Percentiles rank a stretch among this genome's conserved stretches.
phyloP scores from a whole-genome alignment of 1,140 invertebrate species.

The Tribolium madens region DNA sequence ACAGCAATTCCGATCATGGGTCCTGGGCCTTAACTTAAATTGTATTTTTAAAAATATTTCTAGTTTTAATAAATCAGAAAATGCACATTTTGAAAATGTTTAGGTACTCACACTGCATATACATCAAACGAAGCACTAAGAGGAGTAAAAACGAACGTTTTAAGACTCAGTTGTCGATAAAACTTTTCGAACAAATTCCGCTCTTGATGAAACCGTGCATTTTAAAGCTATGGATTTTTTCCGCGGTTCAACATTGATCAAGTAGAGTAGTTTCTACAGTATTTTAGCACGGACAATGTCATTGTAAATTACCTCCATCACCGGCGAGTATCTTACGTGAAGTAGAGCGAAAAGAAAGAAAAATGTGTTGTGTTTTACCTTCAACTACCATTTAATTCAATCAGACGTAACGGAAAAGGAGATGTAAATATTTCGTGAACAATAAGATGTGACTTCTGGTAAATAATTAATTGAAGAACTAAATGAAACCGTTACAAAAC shows the following conservation, averaged over 20 bases:
- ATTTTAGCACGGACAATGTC: conserved; percentile 35
- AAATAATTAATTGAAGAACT: not conserved
- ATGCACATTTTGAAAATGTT: too few relatives aligned
- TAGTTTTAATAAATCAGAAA: too few relatives aligned
- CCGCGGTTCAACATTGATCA: conserved; percentile 28
- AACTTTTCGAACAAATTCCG: conserved; percentile 1
- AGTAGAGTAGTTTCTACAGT: conserved; percentile 29
- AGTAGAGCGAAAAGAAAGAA: conserved; percentile 11
- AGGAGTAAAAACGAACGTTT: not conserved
- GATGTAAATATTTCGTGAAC: not conserved
- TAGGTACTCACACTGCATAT: too few relatives aligned
- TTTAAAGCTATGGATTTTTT: conserved; percentile 6
- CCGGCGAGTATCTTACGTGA: conserved; percentile 20
- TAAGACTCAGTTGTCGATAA: not conserved
- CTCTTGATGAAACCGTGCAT: conserved; percentile 2
- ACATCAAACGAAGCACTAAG: too few relatives aligned
- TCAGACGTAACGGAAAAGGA: not conserved
- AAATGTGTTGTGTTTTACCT: conserved; percentile 20
- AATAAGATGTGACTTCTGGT: not conserved
- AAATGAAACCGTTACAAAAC: not conserved
- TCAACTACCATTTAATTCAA: conserved; percentile 23
- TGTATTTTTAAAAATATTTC: too few relatives aligned
- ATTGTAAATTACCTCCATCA: conserved; percentile 35
- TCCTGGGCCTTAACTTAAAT: too few relatives aligned
- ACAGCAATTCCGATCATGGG: too few relatives aligned